Evolutionary conservation across 2,888 invertebrate species (phyloP).

Genomic region (Drosophila mimetica): DNA sequence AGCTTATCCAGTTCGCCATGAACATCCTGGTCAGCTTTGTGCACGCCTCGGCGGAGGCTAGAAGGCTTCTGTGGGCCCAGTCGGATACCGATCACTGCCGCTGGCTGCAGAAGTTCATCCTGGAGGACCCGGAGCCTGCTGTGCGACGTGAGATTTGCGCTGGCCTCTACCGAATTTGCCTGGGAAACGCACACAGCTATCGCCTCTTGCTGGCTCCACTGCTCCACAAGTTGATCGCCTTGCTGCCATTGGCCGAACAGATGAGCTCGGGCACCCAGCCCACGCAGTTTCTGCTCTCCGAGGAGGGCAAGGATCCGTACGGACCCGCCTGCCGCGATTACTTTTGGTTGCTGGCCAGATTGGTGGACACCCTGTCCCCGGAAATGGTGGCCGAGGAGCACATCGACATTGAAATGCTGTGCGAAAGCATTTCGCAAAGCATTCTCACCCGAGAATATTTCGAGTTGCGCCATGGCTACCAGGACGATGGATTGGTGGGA

Average conservation of each 20-base stretch:
- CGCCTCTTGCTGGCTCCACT: constrained; percentile 90
- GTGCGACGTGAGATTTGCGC: constrained; percentile 96
- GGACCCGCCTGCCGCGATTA: constrained; percentile 97
- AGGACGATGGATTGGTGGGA: constrained; percentile 96
- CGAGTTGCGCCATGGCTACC: constrained; percentile 92
- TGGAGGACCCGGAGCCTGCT: constrained; percentile 96
- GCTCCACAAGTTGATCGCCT: constrained; percentile 91
- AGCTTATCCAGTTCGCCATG: constrained; percentile 96
- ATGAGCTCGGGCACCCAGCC: constrained; percentile 87
- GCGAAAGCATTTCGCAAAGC: constrained; percentile 90
- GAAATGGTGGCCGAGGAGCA: constrained; percentile 87
- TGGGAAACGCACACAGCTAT: constrained; percentile 87
- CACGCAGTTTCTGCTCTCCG: constrained; percentile 82
- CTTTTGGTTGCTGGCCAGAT: constrained; percentile 95
- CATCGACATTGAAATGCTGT: constrained; percentile 90
- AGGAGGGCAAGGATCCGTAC: constrained; percentile 94
- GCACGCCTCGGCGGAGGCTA: constrained; percentile 92
- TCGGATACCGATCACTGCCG: constrained; percentile 89
- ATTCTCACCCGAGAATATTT: constrained; percentile 91
- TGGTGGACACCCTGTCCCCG: constrained; percentile 93
- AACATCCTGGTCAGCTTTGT: constrained; percentile 96
- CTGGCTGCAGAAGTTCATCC: constrained; percentile 93
- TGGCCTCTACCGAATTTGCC: constrained; percentile 94
- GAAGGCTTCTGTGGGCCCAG: constrained; percentile 88
- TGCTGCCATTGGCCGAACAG: constrained; percentile 92